A percentile compares a stretch with the other conserved stretches of the same genome.
Conservation (phyloP, 2,888 invertebrate species). For the Corythucha ciliata region DNA sequence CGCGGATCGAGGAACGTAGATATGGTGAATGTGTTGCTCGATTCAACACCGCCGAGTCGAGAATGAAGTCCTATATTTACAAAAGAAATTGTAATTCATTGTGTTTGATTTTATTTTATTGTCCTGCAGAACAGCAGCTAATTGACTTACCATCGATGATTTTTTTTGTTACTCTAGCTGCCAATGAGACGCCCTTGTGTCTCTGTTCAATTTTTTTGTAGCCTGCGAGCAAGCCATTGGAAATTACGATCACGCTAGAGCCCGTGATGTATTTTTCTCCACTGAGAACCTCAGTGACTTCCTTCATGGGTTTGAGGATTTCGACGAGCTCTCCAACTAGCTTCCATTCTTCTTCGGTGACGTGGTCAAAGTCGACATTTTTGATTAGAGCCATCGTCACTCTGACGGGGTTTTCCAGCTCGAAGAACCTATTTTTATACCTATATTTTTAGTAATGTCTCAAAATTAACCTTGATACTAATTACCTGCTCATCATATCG, state of each 20-base stretch:
- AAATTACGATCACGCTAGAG: conserved; percentile 15
- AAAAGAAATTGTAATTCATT: no score
- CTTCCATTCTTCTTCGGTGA: conserved; percentile 6
- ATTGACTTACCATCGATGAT: no score
- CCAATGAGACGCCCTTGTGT: no score
- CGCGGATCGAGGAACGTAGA: conserved; percentile 25
- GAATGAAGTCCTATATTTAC: neutral
- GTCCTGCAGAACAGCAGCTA: no score
- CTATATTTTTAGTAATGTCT: no score
- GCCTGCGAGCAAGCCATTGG: neutral
- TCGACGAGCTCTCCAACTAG: conserved; percentile 10
- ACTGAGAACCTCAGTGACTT: conserved; percentile 22
- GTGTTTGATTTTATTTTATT: no score
- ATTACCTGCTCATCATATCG: conserved; percentile 20
- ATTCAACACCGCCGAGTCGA: neutral
- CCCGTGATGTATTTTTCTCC: conserved; percentile 25
- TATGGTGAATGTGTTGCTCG: conserved; percentile 22
- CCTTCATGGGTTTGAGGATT: conserved; percentile 26
- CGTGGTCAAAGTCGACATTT: conserved; percentile 2
- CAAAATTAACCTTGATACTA: no score
- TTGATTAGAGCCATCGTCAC: conserved; percentile 6
- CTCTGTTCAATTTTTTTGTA: no score
- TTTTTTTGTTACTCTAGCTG: no score
- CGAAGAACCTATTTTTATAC: conserved; percentile 24
- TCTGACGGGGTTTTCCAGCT: conserved; percentile 18